phyloP scores from a whole-genome alignment of 2,797 vertebrate species.

The Arctocebus calabarensis region DNA sequence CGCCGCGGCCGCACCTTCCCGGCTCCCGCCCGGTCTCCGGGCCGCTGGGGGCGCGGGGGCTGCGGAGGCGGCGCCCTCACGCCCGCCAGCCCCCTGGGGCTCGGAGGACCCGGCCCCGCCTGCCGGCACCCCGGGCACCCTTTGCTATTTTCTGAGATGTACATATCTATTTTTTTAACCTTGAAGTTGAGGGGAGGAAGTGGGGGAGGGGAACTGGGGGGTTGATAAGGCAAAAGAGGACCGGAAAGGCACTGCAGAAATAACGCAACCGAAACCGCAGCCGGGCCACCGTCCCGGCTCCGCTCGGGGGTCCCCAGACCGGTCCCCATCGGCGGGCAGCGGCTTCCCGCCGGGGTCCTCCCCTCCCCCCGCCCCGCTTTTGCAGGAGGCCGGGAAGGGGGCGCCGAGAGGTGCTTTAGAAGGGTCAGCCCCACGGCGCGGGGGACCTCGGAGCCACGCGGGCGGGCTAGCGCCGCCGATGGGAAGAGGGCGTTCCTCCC shows the following conservation, averaged over 20 bases:
- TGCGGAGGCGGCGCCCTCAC: not conserved
- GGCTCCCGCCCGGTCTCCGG: not conserved
- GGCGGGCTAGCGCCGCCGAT: not conserved
- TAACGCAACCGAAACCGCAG: not conserved
- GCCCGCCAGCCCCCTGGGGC: slow-evolving; percentile 24
- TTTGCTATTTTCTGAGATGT: slow-evolving; percentile 86
- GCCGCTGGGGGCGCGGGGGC: not conserved
- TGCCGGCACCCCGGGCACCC: slow-evolving; percentile 60
- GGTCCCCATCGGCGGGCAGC: fast-evolving
- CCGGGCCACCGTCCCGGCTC: too few species aligned
- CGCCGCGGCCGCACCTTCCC: not conserved
- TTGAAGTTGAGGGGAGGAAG: slow-evolving; percentile 72
- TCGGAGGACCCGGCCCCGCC: slow-evolving; percentile 37
- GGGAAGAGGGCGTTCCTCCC: not conserved
- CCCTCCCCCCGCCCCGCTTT: not conserved
- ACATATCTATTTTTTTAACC: slow-evolving; percentile 90
- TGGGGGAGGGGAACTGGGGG: slow-evolving; percentile 5
- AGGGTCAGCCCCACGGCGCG: not conserved
- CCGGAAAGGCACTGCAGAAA: not conserved
- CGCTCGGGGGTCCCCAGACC: fast-evolving
- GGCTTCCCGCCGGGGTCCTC: not conserved
- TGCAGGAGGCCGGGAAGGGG: not conserved
- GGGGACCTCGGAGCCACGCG: not conserved
- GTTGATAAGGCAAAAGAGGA: not conserved
- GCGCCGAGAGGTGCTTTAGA: not conserved